Percentiles rank a stretch among this genome's conserved stretches.
Conservation (phyloP, 53 echinoderm and acorn worm species). For the Holothuria leucospilota region DNA sequence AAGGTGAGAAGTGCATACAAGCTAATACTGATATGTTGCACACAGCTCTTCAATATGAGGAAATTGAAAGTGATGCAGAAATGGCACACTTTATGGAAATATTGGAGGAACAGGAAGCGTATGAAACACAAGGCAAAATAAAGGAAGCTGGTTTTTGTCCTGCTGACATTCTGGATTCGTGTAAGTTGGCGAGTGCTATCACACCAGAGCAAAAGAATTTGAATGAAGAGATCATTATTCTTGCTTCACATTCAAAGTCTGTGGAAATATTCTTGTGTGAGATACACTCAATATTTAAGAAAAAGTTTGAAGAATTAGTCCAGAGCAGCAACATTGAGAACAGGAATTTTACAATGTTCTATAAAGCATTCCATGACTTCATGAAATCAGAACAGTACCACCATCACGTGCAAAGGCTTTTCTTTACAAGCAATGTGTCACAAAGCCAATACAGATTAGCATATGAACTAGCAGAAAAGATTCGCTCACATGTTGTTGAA, state of each 20-base stretch:
- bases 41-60: no score
- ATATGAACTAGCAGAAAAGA: background rate
- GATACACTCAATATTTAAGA: background rate
- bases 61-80: background rate
- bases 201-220: background rate
- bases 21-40: no score
- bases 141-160: background rate
- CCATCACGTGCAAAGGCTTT: background rate
- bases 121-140: background rate
- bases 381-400: background rate
- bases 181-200: background rate
- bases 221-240: background rate
- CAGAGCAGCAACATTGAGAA: background rate
- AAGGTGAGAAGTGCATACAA: no score
- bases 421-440: background rate
- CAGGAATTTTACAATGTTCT: background rate
- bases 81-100: slow-evolving; percentile 1
- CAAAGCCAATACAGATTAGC: background rate
- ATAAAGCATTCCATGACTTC: background rate
- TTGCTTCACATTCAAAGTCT: background rate
- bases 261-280: background rate
- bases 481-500: background rate
- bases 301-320: background rate
- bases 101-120: background rate
- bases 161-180: background rate